These are phyloP conservation scores for Cheilosia vulpina DNA, from an alignment of 2,888 invertebrate species.

Conservation along the genomic window DNA sequence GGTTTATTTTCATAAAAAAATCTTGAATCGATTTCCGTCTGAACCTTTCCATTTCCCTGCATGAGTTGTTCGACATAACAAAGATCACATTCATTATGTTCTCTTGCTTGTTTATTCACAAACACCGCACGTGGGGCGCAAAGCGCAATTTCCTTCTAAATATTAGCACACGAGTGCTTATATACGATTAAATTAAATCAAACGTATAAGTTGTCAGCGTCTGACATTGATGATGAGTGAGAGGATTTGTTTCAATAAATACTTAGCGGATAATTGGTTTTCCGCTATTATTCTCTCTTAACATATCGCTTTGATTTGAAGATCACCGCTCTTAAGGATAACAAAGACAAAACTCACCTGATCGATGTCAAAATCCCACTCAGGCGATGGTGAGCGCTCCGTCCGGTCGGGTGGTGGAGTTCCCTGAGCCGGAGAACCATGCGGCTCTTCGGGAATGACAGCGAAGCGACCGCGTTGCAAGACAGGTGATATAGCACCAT, in stretches of 20 bases:
- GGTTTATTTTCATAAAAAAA: neutral
- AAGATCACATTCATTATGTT: conserved; percentile 7
- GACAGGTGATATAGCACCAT: conserved; percentile 83
- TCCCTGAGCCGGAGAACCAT: conserved; percentile 81
- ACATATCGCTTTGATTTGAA: neutral
- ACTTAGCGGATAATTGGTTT: no score
- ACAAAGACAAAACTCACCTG: conserved; percentile 78
- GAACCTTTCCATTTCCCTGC: neutral
- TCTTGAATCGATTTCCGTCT: neutral
- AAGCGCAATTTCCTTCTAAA: conserved; percentile 6
- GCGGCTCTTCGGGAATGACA: conserved; percentile 84
- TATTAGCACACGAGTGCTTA: conserved; percentile 26
- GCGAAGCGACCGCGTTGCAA: conserved; percentile 83
- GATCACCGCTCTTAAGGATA: neutral
- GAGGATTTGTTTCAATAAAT: no score
- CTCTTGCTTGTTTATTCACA: conserved; percentile 1
- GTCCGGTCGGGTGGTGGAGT: conserved; percentile 79
- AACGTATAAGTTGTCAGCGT: neutral
- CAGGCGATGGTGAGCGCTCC: conserved; percentile 83
- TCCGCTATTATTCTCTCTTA: no score
- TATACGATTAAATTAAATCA: conserved; percentile 5
- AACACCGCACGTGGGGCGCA: neutral
- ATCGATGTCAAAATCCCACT: conserved; percentile 84
- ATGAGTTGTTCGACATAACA: neutral
- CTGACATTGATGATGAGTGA: no score